Evolutionary conservation across 2,797 vertebrate species (phyloP).

Genomic region (Hirundo rustica): DNA sequence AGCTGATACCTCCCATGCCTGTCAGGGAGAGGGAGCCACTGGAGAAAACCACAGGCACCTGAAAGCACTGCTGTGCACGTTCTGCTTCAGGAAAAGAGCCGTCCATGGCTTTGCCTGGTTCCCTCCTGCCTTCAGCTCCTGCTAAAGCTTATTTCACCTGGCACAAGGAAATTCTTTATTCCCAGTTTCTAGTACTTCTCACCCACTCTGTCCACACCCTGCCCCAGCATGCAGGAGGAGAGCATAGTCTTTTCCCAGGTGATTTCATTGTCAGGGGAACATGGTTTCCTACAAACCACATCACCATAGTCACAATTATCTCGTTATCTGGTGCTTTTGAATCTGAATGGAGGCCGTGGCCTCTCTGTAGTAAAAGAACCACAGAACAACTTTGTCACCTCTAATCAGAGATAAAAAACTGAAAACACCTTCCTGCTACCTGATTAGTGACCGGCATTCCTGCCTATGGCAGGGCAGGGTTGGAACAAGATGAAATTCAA

Average conservation of each 20-base stretch:
- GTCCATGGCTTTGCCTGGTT: fast-evolving
- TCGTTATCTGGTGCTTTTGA: not conserved
- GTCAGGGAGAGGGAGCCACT: not conserved
- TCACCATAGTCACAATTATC: not conserved
- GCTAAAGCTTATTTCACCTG: not conserved
- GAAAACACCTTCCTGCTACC: not conserved
- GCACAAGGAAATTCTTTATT: not conserved
- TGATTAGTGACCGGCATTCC: not conserved
- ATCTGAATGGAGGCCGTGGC: not conserved
- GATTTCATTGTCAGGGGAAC: not conserved
- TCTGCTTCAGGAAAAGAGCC: not conserved
- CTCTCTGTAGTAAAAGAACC: not conserved
- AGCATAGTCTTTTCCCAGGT: not conserved
- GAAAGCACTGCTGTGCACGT: not conserved
- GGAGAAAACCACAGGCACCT: not conserved
- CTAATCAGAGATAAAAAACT: not conserved
- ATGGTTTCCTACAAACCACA: not conserved
- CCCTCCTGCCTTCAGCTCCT: not conserved
- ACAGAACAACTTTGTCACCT: not conserved
- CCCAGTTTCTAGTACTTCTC: not conserved
- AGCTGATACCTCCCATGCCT: not conserved
- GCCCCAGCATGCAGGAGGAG: not conserved
- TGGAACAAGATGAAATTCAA: not conserved
- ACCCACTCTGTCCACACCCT: not conserved
- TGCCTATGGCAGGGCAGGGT: not conserved